A percentile compares a stretch with the other conserved stretches of the same genome.
phyloP scores from a whole-genome alignment of 2,888 invertebrate genomes.

The Argyresthia goedartella region DNA sequence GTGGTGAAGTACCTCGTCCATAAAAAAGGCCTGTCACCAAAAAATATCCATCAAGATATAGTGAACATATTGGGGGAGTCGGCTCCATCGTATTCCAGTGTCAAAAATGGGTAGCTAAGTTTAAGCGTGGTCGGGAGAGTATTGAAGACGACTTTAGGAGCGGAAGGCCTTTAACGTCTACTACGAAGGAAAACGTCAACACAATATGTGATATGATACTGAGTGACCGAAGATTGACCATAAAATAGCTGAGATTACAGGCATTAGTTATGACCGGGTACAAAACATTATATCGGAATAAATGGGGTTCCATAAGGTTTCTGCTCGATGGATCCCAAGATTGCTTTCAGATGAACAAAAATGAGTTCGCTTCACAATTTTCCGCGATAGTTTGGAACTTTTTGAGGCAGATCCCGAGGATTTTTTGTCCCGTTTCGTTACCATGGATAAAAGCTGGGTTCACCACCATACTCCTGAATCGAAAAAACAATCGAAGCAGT shows the following conservation, averaged over 20 bases:
- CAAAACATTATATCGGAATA: neutral
- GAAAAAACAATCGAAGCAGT: too few relatives aligned
- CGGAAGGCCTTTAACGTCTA: neutral
- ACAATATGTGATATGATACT: neutral
- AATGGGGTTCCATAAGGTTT: too few relatives aligned
- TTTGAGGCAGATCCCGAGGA: too few relatives aligned
- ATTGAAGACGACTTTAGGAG: conserved; percentile 1
- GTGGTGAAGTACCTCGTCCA: conserved; percentile 2
- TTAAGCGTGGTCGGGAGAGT: conserved; percentile 1
- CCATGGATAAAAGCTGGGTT: too few relatives aligned
- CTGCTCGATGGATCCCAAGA: too few relatives aligned
- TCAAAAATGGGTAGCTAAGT: conserved; percentile 2
- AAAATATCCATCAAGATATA: conserved; percentile 1
- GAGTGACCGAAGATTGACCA: neutral
- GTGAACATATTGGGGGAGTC: neutral
- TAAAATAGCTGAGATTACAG: conserved; percentile 10
- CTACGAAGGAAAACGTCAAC: conserved; percentile 1
- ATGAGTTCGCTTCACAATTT: too few relatives aligned
- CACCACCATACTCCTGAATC: too few relatives aligned
- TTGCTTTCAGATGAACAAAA: too few relatives aligned
- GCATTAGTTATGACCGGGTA: neutral
- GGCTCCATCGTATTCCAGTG: conserved; percentile 3
- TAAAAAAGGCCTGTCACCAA: neutral
- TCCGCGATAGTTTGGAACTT: too few relatives aligned
- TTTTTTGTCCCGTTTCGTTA: too few relatives aligned